Conservation (phyloP, 2,113 vertebrate species). For the Perca schrenkii region DNA sequence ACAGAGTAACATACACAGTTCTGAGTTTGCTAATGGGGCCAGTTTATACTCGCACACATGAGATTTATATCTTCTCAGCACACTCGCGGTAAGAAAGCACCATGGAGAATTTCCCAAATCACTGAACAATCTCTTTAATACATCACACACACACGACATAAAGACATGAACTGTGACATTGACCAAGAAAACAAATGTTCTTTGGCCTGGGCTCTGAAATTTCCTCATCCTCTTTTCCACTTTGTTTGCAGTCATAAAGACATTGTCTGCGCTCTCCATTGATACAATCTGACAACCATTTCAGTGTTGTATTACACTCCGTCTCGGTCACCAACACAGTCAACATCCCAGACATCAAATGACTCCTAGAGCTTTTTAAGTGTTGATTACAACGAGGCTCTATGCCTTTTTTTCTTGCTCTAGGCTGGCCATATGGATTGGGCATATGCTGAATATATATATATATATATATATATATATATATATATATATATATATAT, state of each 20-base stretch:
- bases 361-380: slow-evolving; percentile 59
- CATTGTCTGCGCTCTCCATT: neutral
- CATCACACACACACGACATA: neutral
- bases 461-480: slow-evolving; percentile 79
- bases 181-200: neutral
- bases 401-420: slow-evolving; percentile 60
- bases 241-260: slow-evolving; percentile 10
- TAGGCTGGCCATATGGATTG: slow-evolving; percentile 78
- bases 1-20: neutral
- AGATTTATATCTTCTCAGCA: neutral
- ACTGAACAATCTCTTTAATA: neutral
- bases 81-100: neutral
- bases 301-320: slow-evolving; percentile 32
- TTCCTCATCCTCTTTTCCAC: neutral
- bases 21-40: neutral
- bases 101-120: neutral
- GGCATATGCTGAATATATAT: slow-evolving; percentile 78
- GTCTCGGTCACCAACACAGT: slow-evolving; percentile 44
- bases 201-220: neutral
- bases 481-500: slow-evolving; percentile 71
- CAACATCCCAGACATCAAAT: slow-evolving; percentile 51
- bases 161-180: neutral
- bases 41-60: neutral
- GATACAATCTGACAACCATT: slow-evolving; percentile 24
- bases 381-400: slow-evolving; percentile 67